These are phyloP conservation scores for Sthenelais limicola DNA, from an alignment of 2,888 invertebrate genomes.

Conservation along the genomic window DNA sequence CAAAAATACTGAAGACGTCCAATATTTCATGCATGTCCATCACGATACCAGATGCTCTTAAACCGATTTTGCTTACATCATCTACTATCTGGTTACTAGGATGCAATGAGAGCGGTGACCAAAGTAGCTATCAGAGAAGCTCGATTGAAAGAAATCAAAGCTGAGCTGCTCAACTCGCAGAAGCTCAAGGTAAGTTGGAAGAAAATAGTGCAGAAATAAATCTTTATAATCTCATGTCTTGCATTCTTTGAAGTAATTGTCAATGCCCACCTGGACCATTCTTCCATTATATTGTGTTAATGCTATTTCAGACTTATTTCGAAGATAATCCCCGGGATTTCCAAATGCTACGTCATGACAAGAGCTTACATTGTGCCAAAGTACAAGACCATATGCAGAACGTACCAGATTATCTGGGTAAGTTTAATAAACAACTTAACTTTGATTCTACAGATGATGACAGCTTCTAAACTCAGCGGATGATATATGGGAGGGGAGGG, in stretches of 20 bases:
- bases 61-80: too few species aligned
- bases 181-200: conserved; percentile 79
- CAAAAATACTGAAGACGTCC: too few species aligned
- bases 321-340: conserved; percentile 92
- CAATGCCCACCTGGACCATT: too few species aligned
- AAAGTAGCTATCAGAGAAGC: conserved; percentile 94
- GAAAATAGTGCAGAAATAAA: neutral
- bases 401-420: conserved; percentile 87
- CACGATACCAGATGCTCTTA: too few species aligned
- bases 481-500: too few species aligned
- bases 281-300: too few species aligned
- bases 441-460: too few species aligned
- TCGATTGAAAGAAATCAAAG: conserved; percentile 93
- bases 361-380: conserved; percentile 86
- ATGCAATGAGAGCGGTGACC: conserved; percentile 96
- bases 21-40: too few species aligned
- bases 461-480: too few species aligned
- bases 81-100: conserved; percentile 73
- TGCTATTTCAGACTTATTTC: conserved; percentile 82
- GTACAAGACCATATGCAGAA: conserved; percentile 88
- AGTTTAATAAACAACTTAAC: too few species aligned
- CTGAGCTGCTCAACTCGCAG: conserved; percentile 91
- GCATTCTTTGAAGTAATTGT: too few species aligned
- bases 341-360: conserved; percentile 81
- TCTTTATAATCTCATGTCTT: too few species aligned